These are phyloP conservation scores for Phrynosoma platyrhinos DNA, from an alignment of 2,113 vertebrate species.

Conservation along the genomic window DNA sequence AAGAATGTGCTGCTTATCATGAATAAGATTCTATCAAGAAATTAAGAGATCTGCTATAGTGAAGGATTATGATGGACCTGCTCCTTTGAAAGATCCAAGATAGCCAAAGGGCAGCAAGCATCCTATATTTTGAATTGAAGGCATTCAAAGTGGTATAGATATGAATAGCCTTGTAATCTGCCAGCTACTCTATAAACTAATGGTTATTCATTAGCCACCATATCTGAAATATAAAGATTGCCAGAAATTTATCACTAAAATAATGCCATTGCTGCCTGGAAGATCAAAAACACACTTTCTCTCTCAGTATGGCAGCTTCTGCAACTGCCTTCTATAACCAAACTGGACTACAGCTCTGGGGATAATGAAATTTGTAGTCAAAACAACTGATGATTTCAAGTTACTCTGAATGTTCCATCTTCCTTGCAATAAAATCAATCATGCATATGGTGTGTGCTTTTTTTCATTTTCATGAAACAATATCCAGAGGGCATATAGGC, in stretches of 20 bases:
- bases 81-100: conserved; percentile 38
- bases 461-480: conserved; percentile 39
- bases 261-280: conserved; percentile 32
- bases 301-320: not conserved
- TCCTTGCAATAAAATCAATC: conserved; percentile 28
- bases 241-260: conserved; percentile 37
- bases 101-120: conserved; percentile 35
- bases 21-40: not conserved
- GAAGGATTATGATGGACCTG: conserved; percentile 46
- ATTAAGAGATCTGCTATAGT: not conserved
- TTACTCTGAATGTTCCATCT: not conserved
- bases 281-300: not conserved
- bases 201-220: conserved; percentile 45
- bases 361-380: not conserved
- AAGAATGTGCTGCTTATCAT: not conserved
- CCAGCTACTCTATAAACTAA: conserved; percentile 56
- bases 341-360: not conserved
- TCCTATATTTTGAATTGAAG: conserved; percentile 27
- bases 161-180: not conserved
- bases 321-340: not conserved
- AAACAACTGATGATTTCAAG: not conserved
- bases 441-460: not conserved
- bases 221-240: conserved; percentile 31
- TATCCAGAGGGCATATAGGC: not conserved
- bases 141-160: conserved; percentile 39